Evolutionary conservation across 2,888 invertebrate genomes (phyloP).

Genomic region (Sclerodermus sp.): DNA sequence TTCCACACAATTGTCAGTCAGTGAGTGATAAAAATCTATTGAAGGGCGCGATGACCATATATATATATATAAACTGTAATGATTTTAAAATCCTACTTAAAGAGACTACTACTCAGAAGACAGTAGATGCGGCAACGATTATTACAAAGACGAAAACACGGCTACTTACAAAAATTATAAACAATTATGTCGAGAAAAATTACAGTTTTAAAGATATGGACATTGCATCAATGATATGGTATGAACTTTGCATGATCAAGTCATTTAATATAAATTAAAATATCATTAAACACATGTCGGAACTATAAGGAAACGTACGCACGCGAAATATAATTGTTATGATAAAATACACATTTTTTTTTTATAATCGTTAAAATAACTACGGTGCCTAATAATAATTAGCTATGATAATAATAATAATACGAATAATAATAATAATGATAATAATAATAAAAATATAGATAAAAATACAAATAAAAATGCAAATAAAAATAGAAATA

Average conservation of each 20-base stretch:
- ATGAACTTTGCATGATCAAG: too few species aligned
- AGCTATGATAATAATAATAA: conserved; percentile 6
- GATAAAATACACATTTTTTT: too few species aligned
- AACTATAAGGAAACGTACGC: too few species aligned
- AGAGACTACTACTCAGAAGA: conserved; percentile 10
- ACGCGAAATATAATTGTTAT: too few species aligned
- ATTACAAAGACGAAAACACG: conserved; percentile 14
- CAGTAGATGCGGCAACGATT: conserved; percentile 17
- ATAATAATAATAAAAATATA: conserved; percentile 5
- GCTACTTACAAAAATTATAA: conserved; percentile 11
- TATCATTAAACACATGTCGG: too few species aligned
- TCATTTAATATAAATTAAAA: too few species aligned
- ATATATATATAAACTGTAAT: conserved; percentile 7
- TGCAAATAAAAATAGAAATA: conserved; percentile 4
- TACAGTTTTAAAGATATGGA: conserved; percentile 15
- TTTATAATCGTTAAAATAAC: neutral
- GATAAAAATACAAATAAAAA: conserved; percentile 12
- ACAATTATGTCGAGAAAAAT: conserved; percentile 21
- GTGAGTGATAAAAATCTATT: conserved; percentile 5
- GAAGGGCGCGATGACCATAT: conserved; percentile 5
- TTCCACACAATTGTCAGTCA: conserved; percentile 2
- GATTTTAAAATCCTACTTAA: conserved; percentile 14
- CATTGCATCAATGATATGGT: conserved; percentile 39
- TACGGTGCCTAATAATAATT: neutral
- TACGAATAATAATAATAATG: neutral